Conservation (phyloP, 2,797 vertebrate species). For the Manis crassicaudata region DNA sequence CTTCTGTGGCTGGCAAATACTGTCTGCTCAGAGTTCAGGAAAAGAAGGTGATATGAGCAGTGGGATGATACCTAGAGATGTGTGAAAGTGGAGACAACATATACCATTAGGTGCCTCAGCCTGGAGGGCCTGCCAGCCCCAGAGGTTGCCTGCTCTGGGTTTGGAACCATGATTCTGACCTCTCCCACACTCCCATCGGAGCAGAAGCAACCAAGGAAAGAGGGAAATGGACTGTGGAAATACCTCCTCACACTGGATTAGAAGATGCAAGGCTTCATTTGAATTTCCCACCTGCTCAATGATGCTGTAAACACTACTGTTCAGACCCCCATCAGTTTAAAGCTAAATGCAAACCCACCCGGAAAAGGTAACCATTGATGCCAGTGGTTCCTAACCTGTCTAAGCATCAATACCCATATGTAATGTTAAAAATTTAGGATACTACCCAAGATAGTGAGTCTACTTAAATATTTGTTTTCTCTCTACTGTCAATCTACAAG, state of each 20-base stretch:
- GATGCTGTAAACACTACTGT: not conserved
- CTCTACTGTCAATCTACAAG: constrained; percentile 26
- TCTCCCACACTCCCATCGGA: not conserved
- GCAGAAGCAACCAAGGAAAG: not conserved
- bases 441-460: not conserved
- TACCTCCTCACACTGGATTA: not conserved
- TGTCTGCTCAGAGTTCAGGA: not conserved
- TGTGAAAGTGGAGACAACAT: constrained; percentile 1
- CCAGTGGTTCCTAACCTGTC: not conserved
- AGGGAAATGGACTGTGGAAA: not conserved
- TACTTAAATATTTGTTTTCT: not conserved
- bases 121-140: not conserved
- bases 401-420: not conserved
- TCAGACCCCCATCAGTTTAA: not conserved
- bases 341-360: not conserved
- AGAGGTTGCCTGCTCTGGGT: not conserved
- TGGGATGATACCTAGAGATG: not conserved
- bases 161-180: not conserved
- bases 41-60: not conserved
- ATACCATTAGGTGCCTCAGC: not conserved
- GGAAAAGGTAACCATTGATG: not conserved
- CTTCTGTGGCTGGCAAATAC: not conserved
- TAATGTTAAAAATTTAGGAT: constrained; percentile 12
- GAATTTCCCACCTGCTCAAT: not conserved
- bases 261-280: constrained; percentile 23